A percentile compares a stretch with the other conserved stretches of the same genome.
Conservation (phyloP, 2,888 invertebrate species). For the Synanthedon andrenaeformis region DNA sequence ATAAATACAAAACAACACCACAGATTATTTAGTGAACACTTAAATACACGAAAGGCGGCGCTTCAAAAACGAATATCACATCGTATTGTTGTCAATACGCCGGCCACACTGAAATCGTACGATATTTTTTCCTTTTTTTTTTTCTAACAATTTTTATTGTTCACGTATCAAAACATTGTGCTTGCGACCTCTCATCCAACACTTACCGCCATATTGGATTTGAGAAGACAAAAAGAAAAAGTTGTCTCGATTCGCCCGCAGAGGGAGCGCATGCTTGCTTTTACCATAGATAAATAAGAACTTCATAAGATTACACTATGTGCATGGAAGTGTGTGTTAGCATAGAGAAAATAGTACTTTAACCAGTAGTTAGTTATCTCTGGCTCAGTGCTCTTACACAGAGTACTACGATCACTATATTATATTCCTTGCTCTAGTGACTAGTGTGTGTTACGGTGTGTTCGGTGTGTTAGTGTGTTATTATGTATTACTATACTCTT, state of each 20-base stretch:
- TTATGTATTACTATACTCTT: too few species aligned
- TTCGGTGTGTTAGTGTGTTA: too few species aligned
- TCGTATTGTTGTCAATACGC: constrained; percentile 31
- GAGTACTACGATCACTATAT: too few species aligned
- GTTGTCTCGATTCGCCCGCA: constrained; percentile 19
- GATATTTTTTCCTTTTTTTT: constrained; percentile 20
- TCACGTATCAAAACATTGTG: constrained; percentile 66
- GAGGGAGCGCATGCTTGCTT: constrained; percentile 25
- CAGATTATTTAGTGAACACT: constrained; percentile 16
- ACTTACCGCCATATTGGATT: constrained; percentile 69
- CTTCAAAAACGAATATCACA: constrained; percentile 29
- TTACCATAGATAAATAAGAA: constrained; percentile 21
- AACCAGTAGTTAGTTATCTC: too few species aligned
- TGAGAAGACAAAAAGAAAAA: constrained; percentile 53
- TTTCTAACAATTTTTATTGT: constrained; percentile 34
- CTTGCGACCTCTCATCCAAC: constrained; percentile 51
- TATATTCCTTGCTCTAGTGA: too few species aligned
- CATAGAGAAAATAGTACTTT: too few species aligned
- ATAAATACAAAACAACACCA: constrained; percentile 7
- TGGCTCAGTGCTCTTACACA: too few species aligned
- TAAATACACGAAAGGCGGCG: constrained; percentile 4
- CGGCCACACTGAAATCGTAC: constrained; percentile 13
- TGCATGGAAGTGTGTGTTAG: too few species aligned
- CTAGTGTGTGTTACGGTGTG: too few species aligned
- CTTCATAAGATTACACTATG: too few species aligned